Conservation (phyloP, 2,888 invertebrate genomes). For the Theretra japonica region DNA sequence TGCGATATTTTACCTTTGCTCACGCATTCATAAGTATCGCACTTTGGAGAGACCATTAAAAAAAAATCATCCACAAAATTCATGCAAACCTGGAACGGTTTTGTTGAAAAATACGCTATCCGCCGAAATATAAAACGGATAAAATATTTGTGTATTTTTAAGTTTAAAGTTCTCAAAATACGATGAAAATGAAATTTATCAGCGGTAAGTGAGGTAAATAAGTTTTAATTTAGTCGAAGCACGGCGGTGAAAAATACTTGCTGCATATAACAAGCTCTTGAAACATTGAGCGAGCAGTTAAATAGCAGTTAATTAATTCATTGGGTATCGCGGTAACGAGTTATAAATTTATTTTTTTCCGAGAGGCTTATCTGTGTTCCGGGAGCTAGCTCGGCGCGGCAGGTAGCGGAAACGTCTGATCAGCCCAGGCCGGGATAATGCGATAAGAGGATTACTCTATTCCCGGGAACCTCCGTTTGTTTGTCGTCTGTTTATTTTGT, state of each 20-base stretch:
- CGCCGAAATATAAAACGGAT: too few species aligned
- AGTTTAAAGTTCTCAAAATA: too few species aligned
- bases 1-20: too few species aligned
- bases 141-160: too few species aligned
- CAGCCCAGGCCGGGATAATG: constrained; percentile 55
- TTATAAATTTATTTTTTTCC: constrained; percentile 49
- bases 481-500: constrained; percentile 61
- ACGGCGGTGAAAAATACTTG: neutral
- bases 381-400: constrained; percentile 36
- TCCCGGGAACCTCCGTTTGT: constrained; percentile 49
- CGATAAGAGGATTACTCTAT: constrained; percentile 67
- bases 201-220: neutral
- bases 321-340: constrained; percentile 1
- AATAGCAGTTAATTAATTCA: constrained; percentile 7
- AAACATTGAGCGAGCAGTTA: constrained; percentile 9
- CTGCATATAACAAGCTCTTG: neutral
- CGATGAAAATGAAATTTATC: neutral
- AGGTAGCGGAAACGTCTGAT: constrained; percentile 58
- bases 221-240: neutral
- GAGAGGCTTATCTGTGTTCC: constrained; percentile 53
- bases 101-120: too few species aligned
- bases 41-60: too few species aligned
- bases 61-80: too few species aligned
- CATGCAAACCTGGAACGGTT: too few species aligned
- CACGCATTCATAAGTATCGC: too few species aligned